Evolutionary conservation across 2,888 invertebrate species (phyloP).

Genomic region (Leptodirus hochenwartii): DNA sequence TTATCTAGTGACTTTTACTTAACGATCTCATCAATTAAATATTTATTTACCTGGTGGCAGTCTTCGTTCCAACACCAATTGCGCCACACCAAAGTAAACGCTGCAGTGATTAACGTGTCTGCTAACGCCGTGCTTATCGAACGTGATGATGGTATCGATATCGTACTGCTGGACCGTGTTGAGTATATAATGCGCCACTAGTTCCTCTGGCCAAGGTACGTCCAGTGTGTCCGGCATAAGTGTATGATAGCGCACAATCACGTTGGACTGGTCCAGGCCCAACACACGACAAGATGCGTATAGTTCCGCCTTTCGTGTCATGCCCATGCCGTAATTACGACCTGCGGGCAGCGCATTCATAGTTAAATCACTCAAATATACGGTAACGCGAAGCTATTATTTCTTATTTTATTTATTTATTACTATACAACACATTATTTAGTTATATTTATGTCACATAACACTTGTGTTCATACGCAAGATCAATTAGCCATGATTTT

Average conservation of each 20-base stretch:
- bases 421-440: too few species aligned
- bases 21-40: too few species aligned
- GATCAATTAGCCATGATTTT: too few species aligned
- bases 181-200: slow-evolving; percentile 41
- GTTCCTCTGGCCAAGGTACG: slow-evolving; percentile 54
- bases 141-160: slow-evolving; percentile 77
- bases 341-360: slow-evolving; percentile 17
- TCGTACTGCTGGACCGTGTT: slow-evolving; percentile 52
- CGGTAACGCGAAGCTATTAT: too few species aligned
- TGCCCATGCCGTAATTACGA: slow-evolving; percentile 26
- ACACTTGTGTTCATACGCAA: too few species aligned
- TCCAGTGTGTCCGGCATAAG: slow-evolving; percentile 60
- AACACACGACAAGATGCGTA: slow-evolving; percentile 62
- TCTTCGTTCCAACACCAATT: slow-evolving; percentile 55
- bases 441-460: too few species aligned
- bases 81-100: slow-evolving; percentile 63
- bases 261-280: slow-evolving; percentile 59
- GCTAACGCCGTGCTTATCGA: slow-evolving; percentile 87
- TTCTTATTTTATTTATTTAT: too few species aligned
- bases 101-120: slow-evolving; percentile 84
- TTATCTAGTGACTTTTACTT: too few species aligned
- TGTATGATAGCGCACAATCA: slow-evolving; percentile 52
- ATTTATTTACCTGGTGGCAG: slow-evolving; percentile 51
- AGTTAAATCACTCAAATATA: neutral
- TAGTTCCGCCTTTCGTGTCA: slow-evolving; percentile 55